Evolutionary conservation across 2,113 vertebrate genomes (phyloP).

Genomic region (Nicator chloris): DNA sequence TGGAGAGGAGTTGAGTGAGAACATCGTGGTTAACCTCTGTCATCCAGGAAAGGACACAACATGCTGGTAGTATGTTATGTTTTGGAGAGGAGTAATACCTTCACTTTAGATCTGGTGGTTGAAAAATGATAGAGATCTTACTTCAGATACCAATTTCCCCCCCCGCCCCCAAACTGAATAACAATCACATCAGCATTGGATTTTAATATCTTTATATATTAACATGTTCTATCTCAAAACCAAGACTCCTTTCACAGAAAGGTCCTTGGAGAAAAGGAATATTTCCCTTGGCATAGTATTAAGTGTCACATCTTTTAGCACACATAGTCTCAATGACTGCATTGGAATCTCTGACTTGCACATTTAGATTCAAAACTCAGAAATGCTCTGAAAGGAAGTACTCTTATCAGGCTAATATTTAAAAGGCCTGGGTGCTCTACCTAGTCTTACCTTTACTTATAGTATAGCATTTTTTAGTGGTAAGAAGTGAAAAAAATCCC

Average conservation of each 20-base stretch:
- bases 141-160: background rate
- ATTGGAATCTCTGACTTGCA: background rate
- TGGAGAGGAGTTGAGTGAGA: background rate
- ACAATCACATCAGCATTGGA: background rate
- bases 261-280: background rate
- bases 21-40: background rate
- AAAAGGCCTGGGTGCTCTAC: background rate
- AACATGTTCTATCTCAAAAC: background rate
- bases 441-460: background rate
- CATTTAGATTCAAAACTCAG: background rate
- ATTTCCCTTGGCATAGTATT: background rate
- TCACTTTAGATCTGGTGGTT: background rate
- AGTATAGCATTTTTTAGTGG: background rate
- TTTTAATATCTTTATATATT: background rate
- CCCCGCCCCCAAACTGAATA: background rate
- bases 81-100: background rate
- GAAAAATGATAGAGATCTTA: background rate
- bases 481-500: background rate
- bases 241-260: background rate
- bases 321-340: background rate
- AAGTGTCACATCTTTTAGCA: background rate
- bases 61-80: background rate
- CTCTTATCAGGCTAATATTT: background rate
- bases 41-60: background rate
- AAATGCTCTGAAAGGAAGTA: background rate